Conservation (phyloP, 2,888 invertebrate species). For the Thera obeliscata region DNA sequence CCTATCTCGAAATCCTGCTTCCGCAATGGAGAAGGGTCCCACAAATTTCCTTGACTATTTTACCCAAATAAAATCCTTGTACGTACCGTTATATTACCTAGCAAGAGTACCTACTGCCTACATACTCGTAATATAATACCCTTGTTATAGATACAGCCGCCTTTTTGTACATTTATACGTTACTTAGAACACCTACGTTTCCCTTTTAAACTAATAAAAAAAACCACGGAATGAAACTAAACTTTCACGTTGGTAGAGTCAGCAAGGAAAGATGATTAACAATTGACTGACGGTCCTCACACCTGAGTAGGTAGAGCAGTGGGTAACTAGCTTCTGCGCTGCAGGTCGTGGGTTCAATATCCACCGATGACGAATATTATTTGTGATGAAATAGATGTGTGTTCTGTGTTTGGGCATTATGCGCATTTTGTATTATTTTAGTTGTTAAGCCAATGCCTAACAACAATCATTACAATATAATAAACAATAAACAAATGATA, state of each 20-base stretch:
- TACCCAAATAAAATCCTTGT: conserved; percentile 29
- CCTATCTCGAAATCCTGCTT: conserved; percentile 17
- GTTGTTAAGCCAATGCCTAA: no score
- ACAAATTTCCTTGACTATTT: conserved; percentile 24
- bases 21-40: conserved; percentile 17
- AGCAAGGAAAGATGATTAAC: background rate
- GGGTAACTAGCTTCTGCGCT: no score
- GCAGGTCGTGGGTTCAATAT: no score
- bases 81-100: conserved; percentile 11
- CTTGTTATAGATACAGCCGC: conserved; percentile 18
- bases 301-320: no score
- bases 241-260: conserved; percentile 6
- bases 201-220: conserved; percentile 24
- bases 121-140: conserved; percentile 9
- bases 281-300: no score
- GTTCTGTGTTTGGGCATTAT: no score
- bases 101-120: conserved; percentile 1
- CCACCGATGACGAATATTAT: no score
- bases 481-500: no score
- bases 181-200: conserved; percentile 1
- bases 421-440: no score
- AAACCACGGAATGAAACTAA: conserved; percentile 21
- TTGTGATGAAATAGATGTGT: no score
- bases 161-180: conserved; percentile 5
- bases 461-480: no score